Conservation (phyloP, 2,797 vertebrate species). For the Alosa sapidissima region DNA sequence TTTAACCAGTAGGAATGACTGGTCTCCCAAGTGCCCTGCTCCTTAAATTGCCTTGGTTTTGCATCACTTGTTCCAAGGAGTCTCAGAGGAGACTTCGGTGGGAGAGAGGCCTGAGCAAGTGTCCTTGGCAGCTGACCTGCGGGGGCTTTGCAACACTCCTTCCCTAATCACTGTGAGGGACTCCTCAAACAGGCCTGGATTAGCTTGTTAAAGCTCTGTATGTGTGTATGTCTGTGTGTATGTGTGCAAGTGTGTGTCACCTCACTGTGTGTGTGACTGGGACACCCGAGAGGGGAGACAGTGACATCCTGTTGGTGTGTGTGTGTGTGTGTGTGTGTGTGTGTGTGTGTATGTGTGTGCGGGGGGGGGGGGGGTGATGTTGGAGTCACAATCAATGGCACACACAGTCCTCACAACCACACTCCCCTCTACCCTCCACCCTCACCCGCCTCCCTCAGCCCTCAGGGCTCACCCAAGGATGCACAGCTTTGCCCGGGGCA, state of each 20-base stretch:
- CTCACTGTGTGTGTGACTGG: background rate
- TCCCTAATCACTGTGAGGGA: background rate
- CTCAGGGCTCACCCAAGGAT: conserved; percentile 16
- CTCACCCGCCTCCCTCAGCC: background rate
- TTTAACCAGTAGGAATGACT: background rate
- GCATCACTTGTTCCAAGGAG: background rate
- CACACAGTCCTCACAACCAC: background rate
- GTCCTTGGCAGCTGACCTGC: background rate
- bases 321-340: conserved; percentile 16
- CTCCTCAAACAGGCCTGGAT: background rate
- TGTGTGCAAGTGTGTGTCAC: background rate
- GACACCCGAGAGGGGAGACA: background rate
- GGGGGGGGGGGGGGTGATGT: background rate
- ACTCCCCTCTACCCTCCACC: background rate
- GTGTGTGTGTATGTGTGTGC: background rate
- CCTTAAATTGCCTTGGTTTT: conserved; percentile 11
- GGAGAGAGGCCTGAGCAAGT: background rate
- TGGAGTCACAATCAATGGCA: background rate
- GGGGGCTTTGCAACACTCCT: background rate
- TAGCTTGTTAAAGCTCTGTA: background rate
- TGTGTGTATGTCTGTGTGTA: background rate
- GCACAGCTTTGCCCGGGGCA: background rate
- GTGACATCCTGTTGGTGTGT: background rate
- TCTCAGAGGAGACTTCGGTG: background rate
- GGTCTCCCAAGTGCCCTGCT: background rate